Percentiles rank a stretch among this genome's conserved stretches.
These are phyloP conservation scores for Maniola jurtina DNA, from an alignment of 1,140 invertebrate species.

Conservation along the genomic window DNA sequence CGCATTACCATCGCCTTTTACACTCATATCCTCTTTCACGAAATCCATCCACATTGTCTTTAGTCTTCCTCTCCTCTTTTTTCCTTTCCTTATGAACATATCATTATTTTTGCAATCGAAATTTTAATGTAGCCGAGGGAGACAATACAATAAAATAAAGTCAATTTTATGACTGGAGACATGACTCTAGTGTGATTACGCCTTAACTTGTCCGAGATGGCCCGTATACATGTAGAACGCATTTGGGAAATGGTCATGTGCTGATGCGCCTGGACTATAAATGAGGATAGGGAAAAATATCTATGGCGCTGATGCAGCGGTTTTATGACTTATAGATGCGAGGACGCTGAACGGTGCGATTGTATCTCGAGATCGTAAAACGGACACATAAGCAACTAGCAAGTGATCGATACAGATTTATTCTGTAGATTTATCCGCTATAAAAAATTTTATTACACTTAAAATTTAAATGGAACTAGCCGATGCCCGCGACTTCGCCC, in stretches of 20 bases:
- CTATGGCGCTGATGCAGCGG: constrained; percentile 15
- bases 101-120: no score
- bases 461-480: neutral
- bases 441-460: constrained; percentile 6
- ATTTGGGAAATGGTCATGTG: constrained; percentile 25
- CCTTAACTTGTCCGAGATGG: constrained; percentile 32
- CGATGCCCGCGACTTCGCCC: no score
- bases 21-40: no score
- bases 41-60: no score
- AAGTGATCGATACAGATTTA: constrained; percentile 9
- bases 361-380: constrained; percentile 14
- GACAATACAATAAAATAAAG: no score
- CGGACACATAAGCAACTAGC: neutral
- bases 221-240: constrained; percentile 31
- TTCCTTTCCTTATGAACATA: no score
- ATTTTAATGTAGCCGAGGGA: no score
- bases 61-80: no score
- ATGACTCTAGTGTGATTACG: no score
- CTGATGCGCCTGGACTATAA: constrained; percentile 27
- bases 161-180: no score
- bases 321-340: constrained; percentile 22
- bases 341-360: constrained; percentile 23
- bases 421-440: neutral
- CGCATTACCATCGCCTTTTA: no score
- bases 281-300: constrained; percentile 28